Percentiles rank a stretch among this genome's conserved stretches.
These are phyloP conservation scores for Drusus annulatus DNA, from an alignment of 1,140 invertebrate species.

Conservation along the genomic window DNA sequence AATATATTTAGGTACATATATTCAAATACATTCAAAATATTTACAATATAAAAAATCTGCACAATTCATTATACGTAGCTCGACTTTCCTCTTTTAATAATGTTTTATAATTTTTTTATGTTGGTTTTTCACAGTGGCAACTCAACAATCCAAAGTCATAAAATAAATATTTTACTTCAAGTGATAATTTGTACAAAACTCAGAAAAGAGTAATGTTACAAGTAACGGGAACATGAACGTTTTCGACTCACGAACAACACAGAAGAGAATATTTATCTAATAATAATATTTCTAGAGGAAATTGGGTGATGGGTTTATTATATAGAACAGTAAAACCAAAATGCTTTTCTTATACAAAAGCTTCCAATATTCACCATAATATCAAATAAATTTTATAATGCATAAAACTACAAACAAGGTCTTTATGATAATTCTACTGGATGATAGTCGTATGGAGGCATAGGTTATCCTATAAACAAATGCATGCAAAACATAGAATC, in stretches of 20 bases:
- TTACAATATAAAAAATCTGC: conserved; percentile 48
- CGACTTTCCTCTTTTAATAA: conserved; percentile 31
- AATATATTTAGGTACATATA: conserved; percentile 1
- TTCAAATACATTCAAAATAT: conserved; percentile 41
- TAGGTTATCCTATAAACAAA: conserved; percentile 30
- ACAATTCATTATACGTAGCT: conserved; percentile 35
- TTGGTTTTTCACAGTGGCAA: conserved; percentile 23
- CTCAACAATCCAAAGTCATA: conserved; percentile 14
- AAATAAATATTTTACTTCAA: neutral
- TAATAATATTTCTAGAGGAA: neutral
- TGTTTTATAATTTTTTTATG: conserved; percentile 14
- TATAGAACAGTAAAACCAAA: neutral
- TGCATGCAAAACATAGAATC: conserved; percentile 17
- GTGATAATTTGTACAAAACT: neutral
- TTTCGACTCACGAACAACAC: neutral
- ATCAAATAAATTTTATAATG: conserved; percentile 23
- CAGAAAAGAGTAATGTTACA: neutral
- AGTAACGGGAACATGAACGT: too few species aligned
- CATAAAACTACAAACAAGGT: conserved; percentile 12
- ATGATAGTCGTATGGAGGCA: conserved; percentile 36
- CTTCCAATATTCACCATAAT: conserved; percentile 29
- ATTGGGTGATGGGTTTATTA: neutral
- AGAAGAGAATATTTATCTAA: neutral
- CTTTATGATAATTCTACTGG: neutral
- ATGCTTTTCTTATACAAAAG: conserved; percentile 26